Conservation (phyloP, 1,140 invertebrate genomes). For the Vanessa atalanta region DNA sequence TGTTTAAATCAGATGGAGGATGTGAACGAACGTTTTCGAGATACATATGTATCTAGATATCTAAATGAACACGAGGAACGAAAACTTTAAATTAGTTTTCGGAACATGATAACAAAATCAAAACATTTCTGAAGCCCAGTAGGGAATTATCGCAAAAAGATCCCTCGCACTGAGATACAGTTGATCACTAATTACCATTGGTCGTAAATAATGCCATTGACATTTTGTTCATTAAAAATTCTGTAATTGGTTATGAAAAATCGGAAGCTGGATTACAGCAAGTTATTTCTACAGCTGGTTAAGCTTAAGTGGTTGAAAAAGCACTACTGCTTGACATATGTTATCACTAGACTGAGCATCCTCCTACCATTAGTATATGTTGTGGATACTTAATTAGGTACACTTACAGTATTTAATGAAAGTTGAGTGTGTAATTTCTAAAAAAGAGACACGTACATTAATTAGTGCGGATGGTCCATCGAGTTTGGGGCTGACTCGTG, state of each 20-base stretch:
- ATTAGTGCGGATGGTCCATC: background rate
- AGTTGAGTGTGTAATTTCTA: background rate
- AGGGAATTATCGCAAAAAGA: constrained; percentile 5
- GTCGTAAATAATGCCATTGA: background rate
- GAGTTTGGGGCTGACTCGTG: background rate
- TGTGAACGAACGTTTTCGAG: no score
- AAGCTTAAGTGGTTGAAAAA: no score
- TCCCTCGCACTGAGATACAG: background rate
- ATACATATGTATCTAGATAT: no score
- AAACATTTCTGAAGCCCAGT: background rate
- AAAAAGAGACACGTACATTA: background rate
- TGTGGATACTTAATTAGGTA: no score
- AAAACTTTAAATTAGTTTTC: background rate
- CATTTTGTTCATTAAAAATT: background rate
- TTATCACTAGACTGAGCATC: no score
- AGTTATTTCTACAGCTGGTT: no score
- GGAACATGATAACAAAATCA: background rate
- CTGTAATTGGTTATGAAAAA: background rate
- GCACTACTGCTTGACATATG: no score
- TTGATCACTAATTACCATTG: background rate
- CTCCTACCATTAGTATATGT: no score
- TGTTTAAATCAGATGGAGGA: no score
- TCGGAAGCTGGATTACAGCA: no score
- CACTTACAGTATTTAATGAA: background rate
- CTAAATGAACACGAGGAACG: no score